Evolutionary conservation across 2,797 vertebrate genomes (phyloP), one percentile per base, ranked within the genome.

Genomic region (Bradypodion ventrale): DNA sequence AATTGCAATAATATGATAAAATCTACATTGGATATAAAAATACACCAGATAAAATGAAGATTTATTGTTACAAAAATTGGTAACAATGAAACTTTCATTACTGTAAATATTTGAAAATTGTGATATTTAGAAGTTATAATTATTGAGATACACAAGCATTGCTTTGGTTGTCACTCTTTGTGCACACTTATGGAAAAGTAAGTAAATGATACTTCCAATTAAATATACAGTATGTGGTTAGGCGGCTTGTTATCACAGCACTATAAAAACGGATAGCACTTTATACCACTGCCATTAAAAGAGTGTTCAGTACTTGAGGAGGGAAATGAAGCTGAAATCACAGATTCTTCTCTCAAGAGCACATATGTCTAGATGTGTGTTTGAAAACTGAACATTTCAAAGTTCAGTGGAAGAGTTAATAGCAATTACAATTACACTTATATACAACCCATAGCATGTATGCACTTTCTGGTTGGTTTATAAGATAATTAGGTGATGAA

Each of bases 1-100:
- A 77, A 82, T 81, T 78, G 40, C 42, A 88, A 86, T 85, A 0
- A 7, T 19, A 7, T 66, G 19, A 49, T 62, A 27, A 89, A 83
- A 70, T 79, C 16, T 60, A 3, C 5, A 59, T 35, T 77, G 2
- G 32, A 5, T 32, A 59, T 70, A 23, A n/a, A 42, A 87, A 42
- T 9, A 25, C 2, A 60, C 75, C 13, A 46, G 16, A 5, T 16
- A 49, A 85, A 40, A 80, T 23, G 2, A 88, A 88, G 75, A 90
- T 82, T 86, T 86, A 60, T 84, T 7, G 13, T 72, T 74, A 13
- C 0, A 13, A 72, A 85, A 40, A 2, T 79, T 49, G 75, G 1
- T 60, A 37, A 62, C 81, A 15, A 49, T 56, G 75, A 65, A 23
- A 21, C 37, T 75, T 82, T 35, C 1, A 0, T 62, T 56, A 60